These are phyloP conservation scores for Potamarius usumacintae DNA, from an alignment of 2,113 vertebrate genomes.

Conservation along the genomic window DNA sequence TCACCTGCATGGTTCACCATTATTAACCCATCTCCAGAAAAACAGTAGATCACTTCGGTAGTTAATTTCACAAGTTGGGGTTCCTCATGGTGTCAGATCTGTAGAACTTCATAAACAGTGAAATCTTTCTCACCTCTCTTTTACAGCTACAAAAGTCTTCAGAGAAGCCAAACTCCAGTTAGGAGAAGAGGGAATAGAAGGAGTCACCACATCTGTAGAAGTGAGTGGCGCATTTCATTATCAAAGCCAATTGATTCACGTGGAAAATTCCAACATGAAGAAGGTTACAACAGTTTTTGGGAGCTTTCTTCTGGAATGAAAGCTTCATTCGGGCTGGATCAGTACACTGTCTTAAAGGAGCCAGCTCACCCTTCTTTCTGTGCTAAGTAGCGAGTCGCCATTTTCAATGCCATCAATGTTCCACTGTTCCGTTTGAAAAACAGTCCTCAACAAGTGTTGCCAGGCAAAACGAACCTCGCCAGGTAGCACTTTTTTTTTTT, in stretches of 20 bases:
- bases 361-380: no score
- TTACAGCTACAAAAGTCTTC: slow-evolving; percentile 73
- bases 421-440: no score
- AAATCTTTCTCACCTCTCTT: slow-evolving; percentile 11
- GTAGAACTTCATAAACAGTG: neutral
- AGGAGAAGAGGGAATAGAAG: slow-evolving; percentile 53
- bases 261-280: neutral
- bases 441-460: no score
- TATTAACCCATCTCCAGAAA: neutral
- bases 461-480: no score
- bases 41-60: neutral
- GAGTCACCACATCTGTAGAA: slow-evolving; percentile 41
- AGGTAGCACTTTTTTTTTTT: no score
- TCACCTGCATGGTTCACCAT: neutral
- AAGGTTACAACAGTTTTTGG: neutral
- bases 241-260: neutral
- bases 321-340: neutral
- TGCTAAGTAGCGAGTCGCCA: no score
- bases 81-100: neutral
- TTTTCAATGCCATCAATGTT: no score
- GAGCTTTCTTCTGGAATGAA: neutral
- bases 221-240: slow-evolving; percentile 51
- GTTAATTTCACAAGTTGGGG: neutral
- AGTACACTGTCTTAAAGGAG: no score
- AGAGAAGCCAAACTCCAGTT: slow-evolving; percentile 73